Percentiles rank a stretch among this genome's conserved stretches.
Evolutionary conservation across 2,113 vertebrate species (phyloP).

Genomic region (Glaucomys volans): DNA sequence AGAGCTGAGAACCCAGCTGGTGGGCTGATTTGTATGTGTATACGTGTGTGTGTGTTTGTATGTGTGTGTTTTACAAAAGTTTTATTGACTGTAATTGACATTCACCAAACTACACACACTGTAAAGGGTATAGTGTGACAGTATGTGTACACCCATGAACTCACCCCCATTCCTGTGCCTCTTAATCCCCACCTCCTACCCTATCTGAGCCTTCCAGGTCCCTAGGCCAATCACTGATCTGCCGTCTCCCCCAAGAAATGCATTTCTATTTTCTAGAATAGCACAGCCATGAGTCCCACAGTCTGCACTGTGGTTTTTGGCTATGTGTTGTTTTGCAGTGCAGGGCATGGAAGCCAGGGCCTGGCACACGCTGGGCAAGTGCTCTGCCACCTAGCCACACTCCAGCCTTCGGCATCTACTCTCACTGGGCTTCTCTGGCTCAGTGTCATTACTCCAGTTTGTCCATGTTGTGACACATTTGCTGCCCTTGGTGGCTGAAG

Average conservation of each 20-base stretch:
- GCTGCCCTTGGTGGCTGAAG: too few relatives aligned
- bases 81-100: not conserved
- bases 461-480: too few relatives aligned
- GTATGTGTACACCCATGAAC: rapidly evolving
- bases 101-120: not conserved
- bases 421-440: too few relatives aligned
- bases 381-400: too few relatives aligned
- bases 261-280: not conserved
- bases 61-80: not conserved
- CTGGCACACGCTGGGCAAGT: too few relatives aligned
- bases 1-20: too few relatives aligned
- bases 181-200: not conserved
- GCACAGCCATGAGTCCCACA: not conserved
- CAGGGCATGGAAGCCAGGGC: not conserved
- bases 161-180: not conserved
- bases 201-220: not conserved
- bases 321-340: not conserved
- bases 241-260: not conserved
- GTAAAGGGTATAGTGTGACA: not conserved
- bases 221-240: not conserved
- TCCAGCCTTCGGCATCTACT: too few relatives aligned
- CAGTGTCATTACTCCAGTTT: too few relatives aligned
- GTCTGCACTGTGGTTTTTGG: not conserved
- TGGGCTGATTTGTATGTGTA: too few relatives aligned
- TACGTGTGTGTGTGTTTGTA: not conserved